Evolutionary conservation across 2,888 invertebrate species (phyloP), one percentile per base, ranked within the genome.

Genomic region (Brachyptera putata): DNA sequence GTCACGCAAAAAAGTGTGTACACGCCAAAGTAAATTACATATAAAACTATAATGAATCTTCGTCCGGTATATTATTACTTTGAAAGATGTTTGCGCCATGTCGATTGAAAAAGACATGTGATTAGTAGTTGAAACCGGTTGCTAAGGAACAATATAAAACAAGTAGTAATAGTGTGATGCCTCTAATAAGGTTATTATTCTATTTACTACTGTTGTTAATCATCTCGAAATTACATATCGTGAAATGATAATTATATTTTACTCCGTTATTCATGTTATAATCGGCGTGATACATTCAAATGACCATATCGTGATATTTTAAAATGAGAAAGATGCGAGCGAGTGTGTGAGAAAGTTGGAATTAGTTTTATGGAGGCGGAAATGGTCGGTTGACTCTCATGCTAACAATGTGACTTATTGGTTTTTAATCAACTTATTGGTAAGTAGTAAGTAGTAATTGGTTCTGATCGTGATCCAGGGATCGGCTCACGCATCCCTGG

Each of bases 171-270:
- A 14, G n/a, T 30, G 26, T 24, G 26, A 50, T 26, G 49, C 2
- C 24, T 3, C 49, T 50, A 50, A 50, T 50, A 50, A 26, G 16
- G 49, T 50, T 30, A 50, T 24, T 50, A 25, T 30, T 50, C 30
- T 30, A 50, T 50, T 30, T 30, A 18, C 24, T 24, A n/a, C 48
- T 22, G 11, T 18, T 3, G 30, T 50, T 50, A 14, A 50, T 50
- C 49, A 50, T 50, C 30, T 26, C n/a, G n/a, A 50, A 50, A 50
- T 50, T 30, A 30, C 26, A 30, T 30, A 50, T 50, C 49, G 49
- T 24, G 49, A 50, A 50, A 50, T 50, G 30, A 25, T 50, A 30
- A 50, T 50, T 30, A 50, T 30, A n/a, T n/a, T n/a, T n/a, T n/a
- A n/a, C n/a, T n/a, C n/a, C n/a, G n/a, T n/a, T n/a, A n/a, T n/a